Evolutionary conservation across 2,888 invertebrate genomes (phyloP).

Genomic region (Dusona sp.): DNA sequence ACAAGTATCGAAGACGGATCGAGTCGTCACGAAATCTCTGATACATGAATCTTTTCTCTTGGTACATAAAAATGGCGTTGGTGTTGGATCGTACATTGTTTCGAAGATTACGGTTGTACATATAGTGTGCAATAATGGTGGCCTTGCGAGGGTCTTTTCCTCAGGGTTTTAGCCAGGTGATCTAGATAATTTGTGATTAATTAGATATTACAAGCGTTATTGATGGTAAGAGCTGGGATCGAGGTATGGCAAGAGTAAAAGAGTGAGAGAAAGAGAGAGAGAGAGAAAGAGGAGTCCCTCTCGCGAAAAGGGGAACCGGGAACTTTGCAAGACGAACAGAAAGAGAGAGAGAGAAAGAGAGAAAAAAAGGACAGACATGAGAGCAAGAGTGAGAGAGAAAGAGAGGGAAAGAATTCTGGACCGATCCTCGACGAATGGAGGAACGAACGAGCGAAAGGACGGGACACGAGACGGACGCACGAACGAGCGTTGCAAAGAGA

Average conservation of each 20-base stretch:
- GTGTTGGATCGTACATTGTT: slow-evolving; percentile 39
- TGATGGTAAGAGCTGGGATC: slow-evolving; percentile 80
- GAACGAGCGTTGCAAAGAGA: slow-evolving; percentile 81
- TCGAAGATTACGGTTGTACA: slow-evolving; percentile 35
- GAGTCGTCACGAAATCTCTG: slow-evolving; percentile 15
- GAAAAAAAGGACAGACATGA: slow-evolving; percentile 31
- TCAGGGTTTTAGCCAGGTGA: slow-evolving; percentile 71
- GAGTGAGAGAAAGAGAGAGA: slow-evolving; percentile 28
- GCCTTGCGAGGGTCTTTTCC: slow-evolving; percentile 44
- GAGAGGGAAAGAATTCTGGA: slow-evolving; percentile 42
- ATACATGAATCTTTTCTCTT: slow-evolving; percentile 2
- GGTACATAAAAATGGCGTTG: background rate
- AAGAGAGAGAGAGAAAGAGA: slow-evolving; percentile 15
- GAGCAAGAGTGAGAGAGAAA: slow-evolving; percentile 29
- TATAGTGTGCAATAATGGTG: slow-evolving; percentile 45
- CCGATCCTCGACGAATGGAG: slow-evolving; percentile 56
- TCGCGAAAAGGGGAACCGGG: slow-evolving; percentile 41
- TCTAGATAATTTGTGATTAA: slow-evolving; percentile 84
- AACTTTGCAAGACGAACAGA: slow-evolving; percentile 44
- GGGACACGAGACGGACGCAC: slow-evolving; percentile 75
- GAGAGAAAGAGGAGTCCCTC: slow-evolving; percentile 24
- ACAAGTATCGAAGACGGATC: background rate
- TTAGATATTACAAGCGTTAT: slow-evolving; percentile 84
- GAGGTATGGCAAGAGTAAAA: slow-evolving; percentile 56
- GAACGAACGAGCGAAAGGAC: slow-evolving; percentile 69